Percentiles rank a stretch among this genome's conserved stretches.
Conservation (phyloP, 2,888 invertebrate genomes). For the Melinaea marsaeus region DNA sequence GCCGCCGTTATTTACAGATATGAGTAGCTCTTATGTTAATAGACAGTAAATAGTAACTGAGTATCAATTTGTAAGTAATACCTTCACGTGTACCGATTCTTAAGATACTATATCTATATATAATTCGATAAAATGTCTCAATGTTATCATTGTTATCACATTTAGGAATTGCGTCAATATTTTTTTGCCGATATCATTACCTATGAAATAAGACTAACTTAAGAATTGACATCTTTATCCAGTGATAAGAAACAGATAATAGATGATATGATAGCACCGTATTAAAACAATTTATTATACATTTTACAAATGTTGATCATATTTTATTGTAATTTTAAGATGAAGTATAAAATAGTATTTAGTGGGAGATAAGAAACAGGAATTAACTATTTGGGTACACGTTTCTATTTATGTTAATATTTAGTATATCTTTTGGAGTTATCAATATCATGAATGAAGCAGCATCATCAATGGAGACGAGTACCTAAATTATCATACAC, state of each 20-base stretch:
- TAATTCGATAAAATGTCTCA: not conserved
- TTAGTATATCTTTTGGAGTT: slow-evolving; percentile 4
- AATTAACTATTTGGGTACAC: not conserved
- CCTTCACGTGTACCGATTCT: not conserved
- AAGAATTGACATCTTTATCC: slow-evolving; percentile 42
- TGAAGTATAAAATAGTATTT: not conserved
- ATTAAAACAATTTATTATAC: not conserved
- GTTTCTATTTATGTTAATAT: not conserved
- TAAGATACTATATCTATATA: not conserved
- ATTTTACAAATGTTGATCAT: not conserved
- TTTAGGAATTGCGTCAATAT: not conserved
- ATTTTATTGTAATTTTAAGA: slow-evolving; percentile 5
- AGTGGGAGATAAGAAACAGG: too few relatives aligned
- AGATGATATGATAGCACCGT: slow-evolving; percentile 29
- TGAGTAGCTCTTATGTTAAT: slow-evolving; percentile 16
- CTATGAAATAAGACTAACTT: slow-evolving; percentile 24
- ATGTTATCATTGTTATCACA: not conserved
- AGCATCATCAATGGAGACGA: slow-evolving; percentile 30
- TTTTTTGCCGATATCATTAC: slow-evolving; percentile 17
- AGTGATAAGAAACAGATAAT: slow-evolving; percentile 42
- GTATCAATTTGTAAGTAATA: not conserved
- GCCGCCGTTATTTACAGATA: slow-evolving; percentile 10
- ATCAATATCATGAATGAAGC: slow-evolving; percentile 29
- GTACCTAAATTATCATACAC: slow-evolving; percentile 53
- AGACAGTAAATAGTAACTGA: not conserved